Evolutionary conservation across 2,797 vertebrate genomes (phyloP).

Genomic region (Sebastiscus albofasciatus): DNA sequence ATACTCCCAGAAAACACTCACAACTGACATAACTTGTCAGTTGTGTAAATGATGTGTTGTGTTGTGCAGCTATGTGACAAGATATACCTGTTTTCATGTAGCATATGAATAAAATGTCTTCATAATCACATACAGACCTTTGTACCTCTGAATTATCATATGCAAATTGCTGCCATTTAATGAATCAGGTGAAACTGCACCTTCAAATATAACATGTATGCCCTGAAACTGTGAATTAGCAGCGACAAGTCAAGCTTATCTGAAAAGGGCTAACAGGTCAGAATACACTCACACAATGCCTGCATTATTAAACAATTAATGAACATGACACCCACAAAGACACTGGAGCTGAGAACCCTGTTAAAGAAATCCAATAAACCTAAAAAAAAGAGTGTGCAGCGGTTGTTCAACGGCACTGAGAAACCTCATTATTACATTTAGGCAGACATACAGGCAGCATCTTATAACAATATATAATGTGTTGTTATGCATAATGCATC

Average conservation of each 20-base stretch:
- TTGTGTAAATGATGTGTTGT: conserved; percentile 7
- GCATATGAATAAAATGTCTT: background rate
- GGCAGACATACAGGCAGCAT: background rate
- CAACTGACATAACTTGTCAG: background rate
- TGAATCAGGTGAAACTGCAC: background rate
- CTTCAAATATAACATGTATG: background rate
- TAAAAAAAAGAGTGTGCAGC: background rate
- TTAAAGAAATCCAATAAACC: conserved; percentile 13
- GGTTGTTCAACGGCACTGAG: background rate
- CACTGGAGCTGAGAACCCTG: background rate
- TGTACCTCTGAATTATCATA: background rate
- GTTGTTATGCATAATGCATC: background rate
- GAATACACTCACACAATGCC: conserved; percentile 3
- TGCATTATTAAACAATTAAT: conserved; percentile 38
- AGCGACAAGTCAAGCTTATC: background rate
- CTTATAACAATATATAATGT: background rate
- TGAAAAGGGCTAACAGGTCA: background rate
- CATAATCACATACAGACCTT: background rate
- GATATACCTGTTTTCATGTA: background rate
- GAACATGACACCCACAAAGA: conserved; percentile 12
- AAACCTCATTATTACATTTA: background rate
- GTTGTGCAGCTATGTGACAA: background rate
- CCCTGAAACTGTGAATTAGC: conserved; percentile 14
- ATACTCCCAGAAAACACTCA: conserved; percentile 4
- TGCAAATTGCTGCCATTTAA: conserved; percentile 4